These are phyloP conservation scores for Monoplex corrugatus DNA, from an alignment of 2,888 invertebrate species.

Conservation along the genomic window DNA sequence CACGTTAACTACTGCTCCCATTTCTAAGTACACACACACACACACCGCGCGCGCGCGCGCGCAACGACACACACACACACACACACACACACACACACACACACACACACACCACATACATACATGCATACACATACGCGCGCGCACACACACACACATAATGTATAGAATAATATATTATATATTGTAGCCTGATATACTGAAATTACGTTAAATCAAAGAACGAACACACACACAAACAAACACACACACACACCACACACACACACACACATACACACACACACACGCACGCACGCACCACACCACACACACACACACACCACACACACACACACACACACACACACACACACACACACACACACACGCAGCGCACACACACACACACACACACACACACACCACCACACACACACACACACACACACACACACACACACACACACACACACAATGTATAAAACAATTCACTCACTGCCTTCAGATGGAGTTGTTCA, in stretches of 20 bases:
- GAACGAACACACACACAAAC: neutral
- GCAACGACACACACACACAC: too few species aligned
- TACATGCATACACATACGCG: constrained; percentile 22
- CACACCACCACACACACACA: neutral
- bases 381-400: neutral
- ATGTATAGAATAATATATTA: too few species aligned
- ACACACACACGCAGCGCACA: constrained; percentile 15
- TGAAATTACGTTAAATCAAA: neutral
- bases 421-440: neutral
- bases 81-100: too few species aligned
- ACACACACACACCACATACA: neutral
- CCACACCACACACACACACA: neutral
- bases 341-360: neutral
- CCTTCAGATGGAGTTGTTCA: constrained; percentile 70
- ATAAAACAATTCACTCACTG: constrained; percentile 65
- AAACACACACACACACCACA: constrained; percentile 27
- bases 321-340: neutral
- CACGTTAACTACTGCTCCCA: too few species aligned
- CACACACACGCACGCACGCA: neutral
- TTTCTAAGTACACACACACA: too few species aligned
- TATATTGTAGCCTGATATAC: too few species aligned
- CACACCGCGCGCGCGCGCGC: too few species aligned
- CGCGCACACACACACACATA: neutral
- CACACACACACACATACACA: neutral
- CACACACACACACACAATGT: neutral